Evolutionary conservation across 2,113 vertebrate species (phyloP), one percentile per base, ranked within the genome.

Genomic region (Leucopternis melanops): DNA sequence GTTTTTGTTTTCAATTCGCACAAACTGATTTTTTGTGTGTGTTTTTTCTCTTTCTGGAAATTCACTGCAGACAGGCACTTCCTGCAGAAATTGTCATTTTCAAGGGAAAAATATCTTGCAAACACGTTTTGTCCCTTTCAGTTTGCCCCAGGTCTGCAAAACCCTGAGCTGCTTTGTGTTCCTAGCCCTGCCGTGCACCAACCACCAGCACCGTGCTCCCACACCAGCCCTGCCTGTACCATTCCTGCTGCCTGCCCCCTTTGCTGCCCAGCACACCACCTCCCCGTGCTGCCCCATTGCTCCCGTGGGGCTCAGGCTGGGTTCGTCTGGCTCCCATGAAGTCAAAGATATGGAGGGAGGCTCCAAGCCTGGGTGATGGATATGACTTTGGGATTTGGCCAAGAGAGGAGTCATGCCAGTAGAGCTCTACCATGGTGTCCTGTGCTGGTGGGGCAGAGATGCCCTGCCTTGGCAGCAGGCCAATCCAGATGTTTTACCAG

Each of bases 1-100:
- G 80, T 97, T 95, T 97, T 81, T 95, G 95, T 95, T 97, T 96
- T 94, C 94, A 94, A 94, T 95, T 94, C n/a, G n/a, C 95, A 95
- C 94, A 91, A 94, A 77, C 69, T 2, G 21, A 62, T 88, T 94
- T 90, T 89, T 34, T 83, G 81, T 94, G 81, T 81, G 71, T 95
- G 75, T 86, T 94, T 94, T 82, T 94, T 93, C 67, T 95, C 92
- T 90, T 90, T 94, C 94, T 97, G 96, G 95, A 96, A 95, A 91
- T 77, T 88, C 63, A 2, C 91, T 94, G 86, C 72, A 96, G 92
- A 95, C 94, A 95, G 91, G 83, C 95, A 95, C 94, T 97, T 97
- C 96, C 95, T 95, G 94, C 83, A 97, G 91, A 95, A 95, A 92
- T 73, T 40, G 3, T 63, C n/a, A 42, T 86, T 92, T 94, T 65